Percentiles rank a stretch among this genome's conserved stretches.
Evolutionary conservation across 2,888 invertebrate genomes (phyloP).

Genomic region (Eledona agricola): DNA sequence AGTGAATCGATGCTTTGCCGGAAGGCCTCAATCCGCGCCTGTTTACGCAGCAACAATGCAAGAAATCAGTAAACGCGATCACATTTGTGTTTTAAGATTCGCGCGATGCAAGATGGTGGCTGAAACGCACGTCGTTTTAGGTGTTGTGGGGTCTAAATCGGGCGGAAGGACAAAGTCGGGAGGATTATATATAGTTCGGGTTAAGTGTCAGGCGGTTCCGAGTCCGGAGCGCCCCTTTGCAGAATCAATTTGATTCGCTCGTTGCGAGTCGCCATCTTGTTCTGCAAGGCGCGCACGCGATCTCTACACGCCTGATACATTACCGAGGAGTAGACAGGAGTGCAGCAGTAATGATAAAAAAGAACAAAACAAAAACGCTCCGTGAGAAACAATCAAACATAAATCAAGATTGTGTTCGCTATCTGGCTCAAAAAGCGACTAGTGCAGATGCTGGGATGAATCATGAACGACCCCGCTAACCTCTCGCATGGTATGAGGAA

Average conservation of each 20-base stretch:
- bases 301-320: slow-evolving; percentile 80
- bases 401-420: slow-evolving; percentile 54
- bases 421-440: slow-evolving; percentile 53
- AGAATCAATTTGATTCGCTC: slow-evolving; percentile 88
- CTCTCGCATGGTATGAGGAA: slow-evolving; percentile 48
- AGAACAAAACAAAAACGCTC: slow-evolving; percentile 58
- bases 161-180: slow-evolving; percentile 36
- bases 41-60: slow-evolving; percentile 53
- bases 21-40: slow-evolving; percentile 68
- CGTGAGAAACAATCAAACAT: slow-evolving; percentile 53
- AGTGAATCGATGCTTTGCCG: slow-evolving; percentile 77
- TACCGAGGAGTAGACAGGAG: slow-evolving; percentile 54
- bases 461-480: slow-evolving; percentile 47
- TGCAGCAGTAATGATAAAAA: slow-evolving; percentile 65
- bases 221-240: slow-evolving; percentile 87
- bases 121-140: slow-evolving; percentile 55
- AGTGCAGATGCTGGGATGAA: slow-evolving; percentile 46
- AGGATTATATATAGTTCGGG: slow-evolving; percentile 36
- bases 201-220: slow-evolving; percentile 76
- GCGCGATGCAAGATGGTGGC: slow-evolving; percentile 59
- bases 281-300: slow-evolving; percentile 84
- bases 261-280: slow-evolving; percentile 85
- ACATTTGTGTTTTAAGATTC: slow-evolving; percentile 25
- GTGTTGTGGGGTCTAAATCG: slow-evolving; percentile 40
- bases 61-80: slow-evolving; percentile 51